These are phyloP conservation scores for Cepaea hortensis DNA, from an alignment of 2,888 invertebrate species.

Conservation along the genomic window DNA sequence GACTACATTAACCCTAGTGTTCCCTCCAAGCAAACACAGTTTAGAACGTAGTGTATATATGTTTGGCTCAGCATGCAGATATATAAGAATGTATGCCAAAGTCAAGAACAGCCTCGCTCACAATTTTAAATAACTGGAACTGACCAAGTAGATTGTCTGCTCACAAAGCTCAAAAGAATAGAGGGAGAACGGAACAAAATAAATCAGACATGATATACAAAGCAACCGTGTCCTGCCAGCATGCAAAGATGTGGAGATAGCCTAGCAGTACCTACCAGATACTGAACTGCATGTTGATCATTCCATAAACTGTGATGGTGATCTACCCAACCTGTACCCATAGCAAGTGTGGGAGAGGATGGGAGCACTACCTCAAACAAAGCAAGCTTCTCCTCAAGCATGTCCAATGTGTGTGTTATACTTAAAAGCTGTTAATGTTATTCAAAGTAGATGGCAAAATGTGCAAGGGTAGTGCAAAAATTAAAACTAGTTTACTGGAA, in stretches of 20 bases:
- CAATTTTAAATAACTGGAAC: neutral
- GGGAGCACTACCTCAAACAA: constrained; percentile 42
- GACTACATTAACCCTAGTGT: too few relatives aligned
- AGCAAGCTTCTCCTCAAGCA: constrained; percentile 30
- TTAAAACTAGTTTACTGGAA: too few relatives aligned
- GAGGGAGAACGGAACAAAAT: neutral
- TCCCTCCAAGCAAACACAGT: too few relatives aligned
- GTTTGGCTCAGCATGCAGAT: neutral
- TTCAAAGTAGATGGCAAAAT: neutral
- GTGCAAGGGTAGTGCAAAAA: neutral
- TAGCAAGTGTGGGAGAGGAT: constrained; percentile 16
- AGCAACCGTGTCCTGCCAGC: neutral
- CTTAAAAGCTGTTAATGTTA: constrained; percentile 37
- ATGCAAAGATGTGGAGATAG: constrained; percentile 4
- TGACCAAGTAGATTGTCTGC: neutral
- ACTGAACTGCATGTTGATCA: constrained; percentile 3
- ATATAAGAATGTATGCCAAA: neutral
- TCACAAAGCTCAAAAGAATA: neutral
- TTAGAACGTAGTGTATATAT: too few relatives aligned
- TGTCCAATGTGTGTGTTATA: constrained; percentile 32
- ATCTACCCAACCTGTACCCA: constrained; percentile 16
- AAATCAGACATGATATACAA: neutral
- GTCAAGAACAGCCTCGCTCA: too few relatives aligned
- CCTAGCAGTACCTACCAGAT: constrained; percentile 29
- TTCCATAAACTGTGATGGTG: constrained; percentile 11